phyloP scores from a whole-genome alignment of 2,797 vertebrate genomes.

The Dendrocincla tyrannina region DNA sequence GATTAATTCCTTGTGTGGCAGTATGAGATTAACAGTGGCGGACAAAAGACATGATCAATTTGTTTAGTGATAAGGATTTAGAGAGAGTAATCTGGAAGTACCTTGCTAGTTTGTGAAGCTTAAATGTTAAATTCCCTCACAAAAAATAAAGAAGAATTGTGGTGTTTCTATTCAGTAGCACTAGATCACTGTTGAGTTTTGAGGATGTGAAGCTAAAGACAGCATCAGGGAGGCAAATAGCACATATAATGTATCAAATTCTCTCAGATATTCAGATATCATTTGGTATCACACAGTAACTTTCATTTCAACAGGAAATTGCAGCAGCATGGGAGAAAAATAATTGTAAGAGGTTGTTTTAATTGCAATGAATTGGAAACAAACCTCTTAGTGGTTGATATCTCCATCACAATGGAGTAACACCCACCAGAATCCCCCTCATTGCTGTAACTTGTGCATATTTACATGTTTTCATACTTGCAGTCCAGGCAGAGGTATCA shows the following conservation, averaged over 20 bases:
- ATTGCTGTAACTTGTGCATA: not conserved
- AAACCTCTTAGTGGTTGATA: not conserved
- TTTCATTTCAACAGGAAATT: constrained; percentile 59
- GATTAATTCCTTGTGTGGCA: not conserved
- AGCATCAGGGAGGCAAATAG: not conserved
- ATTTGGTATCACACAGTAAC: constrained; percentile 56
- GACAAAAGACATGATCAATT: not conserved
- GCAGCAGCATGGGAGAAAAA: constrained; percentile 32
- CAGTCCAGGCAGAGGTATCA: not conserved
- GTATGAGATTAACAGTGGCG: not conserved
- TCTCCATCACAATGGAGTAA: not conserved
- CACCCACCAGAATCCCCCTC: not conserved
- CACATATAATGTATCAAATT: not conserved
- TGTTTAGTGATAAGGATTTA: not conserved
- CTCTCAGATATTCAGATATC: not conserved
- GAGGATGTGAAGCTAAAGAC: not conserved
- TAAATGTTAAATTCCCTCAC: not conserved
- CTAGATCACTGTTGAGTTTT: constrained; percentile 8
- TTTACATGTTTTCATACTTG: not conserved
- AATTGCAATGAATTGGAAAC: not conserved
- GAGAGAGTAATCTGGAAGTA: not conserved
- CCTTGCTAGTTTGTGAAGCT: not conserved
- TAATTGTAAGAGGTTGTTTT: not conserved
- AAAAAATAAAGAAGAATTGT: not conserved
- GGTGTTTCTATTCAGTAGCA: not conserved